phyloP scores from a whole-genome alignment of 2,888 invertebrate genomes.

The Monochamus alternatus region DNA sequence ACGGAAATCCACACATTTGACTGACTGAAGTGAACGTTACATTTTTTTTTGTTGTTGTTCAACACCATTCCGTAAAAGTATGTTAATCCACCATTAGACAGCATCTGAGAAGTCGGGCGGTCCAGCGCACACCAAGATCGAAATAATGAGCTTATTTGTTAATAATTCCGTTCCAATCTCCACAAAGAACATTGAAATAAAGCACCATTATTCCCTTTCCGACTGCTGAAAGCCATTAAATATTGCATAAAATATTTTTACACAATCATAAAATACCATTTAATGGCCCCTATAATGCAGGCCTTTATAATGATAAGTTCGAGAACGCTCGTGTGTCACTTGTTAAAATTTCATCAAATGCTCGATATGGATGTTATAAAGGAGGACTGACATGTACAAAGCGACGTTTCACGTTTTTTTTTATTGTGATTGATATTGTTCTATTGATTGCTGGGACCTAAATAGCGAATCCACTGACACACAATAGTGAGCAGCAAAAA shows the following conservation, averaged over 20 bases:
- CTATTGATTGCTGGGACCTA: not conserved
- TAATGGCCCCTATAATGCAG: conserved; percentile 7
- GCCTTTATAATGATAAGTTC: not conserved
- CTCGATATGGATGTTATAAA: not conserved
- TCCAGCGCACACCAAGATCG: not conserved
- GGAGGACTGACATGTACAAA: not conserved
- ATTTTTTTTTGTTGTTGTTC: conserved; percentile 1
- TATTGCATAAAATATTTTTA: conserved; percentile 31
- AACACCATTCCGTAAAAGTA: not conserved
- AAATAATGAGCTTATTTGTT: conserved; percentile 22
- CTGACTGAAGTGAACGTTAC: not conserved
- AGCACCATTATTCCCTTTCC: conserved; percentile 20
- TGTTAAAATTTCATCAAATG: not conserved
- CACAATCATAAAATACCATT: conserved; percentile 21
- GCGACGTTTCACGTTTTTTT: not conserved
- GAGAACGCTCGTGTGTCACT: not conserved
- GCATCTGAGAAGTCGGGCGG: conserved; percentile 2
- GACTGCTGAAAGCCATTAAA: conserved; percentile 17
- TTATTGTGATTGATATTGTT: not conserved
- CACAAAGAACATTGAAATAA: conserved; percentile 14
- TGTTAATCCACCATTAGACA: not conserved
- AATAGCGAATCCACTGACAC: not conserved
- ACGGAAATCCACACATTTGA: not conserved
- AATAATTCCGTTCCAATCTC: conserved; percentile 1
- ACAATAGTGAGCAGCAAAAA: too few relatives aligned